These are phyloP conservation scores for Pterophyllum scalare DNA, from an alignment of 2,113 vertebrate species.

Conservation along the genomic window DNA sequence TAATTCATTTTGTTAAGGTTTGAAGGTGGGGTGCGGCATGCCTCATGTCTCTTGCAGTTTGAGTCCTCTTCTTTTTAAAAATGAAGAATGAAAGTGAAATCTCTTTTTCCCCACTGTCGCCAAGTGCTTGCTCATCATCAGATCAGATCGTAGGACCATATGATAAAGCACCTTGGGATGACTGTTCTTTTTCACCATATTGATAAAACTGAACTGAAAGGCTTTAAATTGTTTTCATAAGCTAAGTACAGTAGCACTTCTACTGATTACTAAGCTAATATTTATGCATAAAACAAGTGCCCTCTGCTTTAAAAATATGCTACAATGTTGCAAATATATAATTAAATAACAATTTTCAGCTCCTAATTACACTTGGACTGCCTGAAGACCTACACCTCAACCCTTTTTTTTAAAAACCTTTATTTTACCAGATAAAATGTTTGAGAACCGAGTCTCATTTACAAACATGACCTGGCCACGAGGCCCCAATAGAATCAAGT, in stretches of 20 bases:
- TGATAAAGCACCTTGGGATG: neutral
- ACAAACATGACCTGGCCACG: no score
- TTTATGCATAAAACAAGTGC: no score
- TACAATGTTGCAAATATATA: neutral
- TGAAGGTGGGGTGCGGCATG: neutral
- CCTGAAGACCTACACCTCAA: no score
- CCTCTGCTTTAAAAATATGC: neutral
- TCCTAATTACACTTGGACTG: neutral
- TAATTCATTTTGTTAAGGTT: neutral
- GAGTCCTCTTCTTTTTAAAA: neutral
- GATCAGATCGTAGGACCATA: neutral
- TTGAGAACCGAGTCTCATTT: no score
- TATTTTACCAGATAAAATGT: no score
- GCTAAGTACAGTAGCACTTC: no score
- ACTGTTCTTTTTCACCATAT: neutral
- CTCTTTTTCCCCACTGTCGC: neutral
- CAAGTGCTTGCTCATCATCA: neutral
- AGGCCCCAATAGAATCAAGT: no score
- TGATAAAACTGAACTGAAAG: neutral
- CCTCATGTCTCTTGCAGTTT: no score
- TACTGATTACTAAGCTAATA: no score
- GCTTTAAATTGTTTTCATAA: no score
- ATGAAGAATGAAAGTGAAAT: neutral
- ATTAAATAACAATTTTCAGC: neutral
- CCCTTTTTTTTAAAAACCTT: no score